These are phyloP conservation scores for Chouioia cunea DNA, from an alignment of 2,888 invertebrate genomes.

Conservation along the genomic window DNA sequence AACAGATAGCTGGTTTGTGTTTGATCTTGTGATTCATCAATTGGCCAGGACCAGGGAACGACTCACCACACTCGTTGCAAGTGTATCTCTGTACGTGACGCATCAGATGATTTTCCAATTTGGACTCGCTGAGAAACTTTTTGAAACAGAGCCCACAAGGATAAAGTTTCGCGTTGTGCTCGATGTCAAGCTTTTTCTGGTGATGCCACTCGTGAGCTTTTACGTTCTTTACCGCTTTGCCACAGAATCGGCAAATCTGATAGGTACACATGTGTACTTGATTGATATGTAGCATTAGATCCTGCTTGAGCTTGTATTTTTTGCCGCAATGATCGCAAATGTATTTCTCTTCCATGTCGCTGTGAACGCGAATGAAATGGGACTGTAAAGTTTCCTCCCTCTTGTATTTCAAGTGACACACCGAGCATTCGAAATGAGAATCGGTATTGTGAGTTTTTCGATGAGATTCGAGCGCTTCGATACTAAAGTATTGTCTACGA, in stretches of 20 bases:
- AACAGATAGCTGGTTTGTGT: conserved; percentile 52
- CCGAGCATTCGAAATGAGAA: conserved; percentile 55
- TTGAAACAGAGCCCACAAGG: conserved; percentile 54
- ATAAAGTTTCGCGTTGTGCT: conserved; percentile 44
- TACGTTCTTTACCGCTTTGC: conserved; percentile 55
- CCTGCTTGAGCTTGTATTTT: conserved; percentile 61
- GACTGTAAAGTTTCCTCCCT: conserved; percentile 45
- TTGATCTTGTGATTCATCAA: conserved; percentile 54
- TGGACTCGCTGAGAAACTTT: conserved; percentile 55
- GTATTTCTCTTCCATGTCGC: conserved; percentile 34
- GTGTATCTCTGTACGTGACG: conserved; percentile 53
- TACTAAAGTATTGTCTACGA: conserved; percentile 50
- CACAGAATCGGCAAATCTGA: conserved; percentile 57
- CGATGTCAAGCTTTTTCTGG: conserved; percentile 44
- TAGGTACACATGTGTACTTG: conserved; percentile 41
- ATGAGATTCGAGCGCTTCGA: conserved; percentile 51
- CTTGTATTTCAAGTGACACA: conserved; percentile 61
- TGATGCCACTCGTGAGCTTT: conserved; percentile 59
- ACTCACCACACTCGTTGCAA: conserved; percentile 55
- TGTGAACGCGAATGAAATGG: conserved; percentile 42
- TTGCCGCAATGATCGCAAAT: conserved; percentile 60
- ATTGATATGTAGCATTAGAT: conserved; percentile 57
- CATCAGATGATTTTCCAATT: conserved; percentile 56
- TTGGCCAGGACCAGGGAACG: conserved; percentile 50
- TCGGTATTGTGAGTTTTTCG: conserved; percentile 54